Evolutionary conservation across 2,797 vertebrate species (phyloP), one percentile per base, ranked within the genome.

Genomic region (Pogoniulus pusillus): DNA sequence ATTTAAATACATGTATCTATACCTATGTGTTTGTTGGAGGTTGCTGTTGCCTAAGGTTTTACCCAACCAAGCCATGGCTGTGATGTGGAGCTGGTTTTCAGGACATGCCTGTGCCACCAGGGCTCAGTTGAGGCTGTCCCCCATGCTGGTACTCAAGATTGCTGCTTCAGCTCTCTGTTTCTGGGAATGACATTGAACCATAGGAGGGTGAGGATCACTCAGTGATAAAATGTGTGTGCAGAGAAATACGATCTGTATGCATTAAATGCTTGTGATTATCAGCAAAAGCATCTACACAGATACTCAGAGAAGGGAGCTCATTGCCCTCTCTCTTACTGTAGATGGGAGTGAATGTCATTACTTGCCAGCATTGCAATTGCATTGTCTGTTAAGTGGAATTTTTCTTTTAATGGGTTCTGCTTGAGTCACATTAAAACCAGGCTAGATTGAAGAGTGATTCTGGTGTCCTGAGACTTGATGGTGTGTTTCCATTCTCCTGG

Each of bases 241-340:
- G 86, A 41, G 91, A 78, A 89, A 93, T 81, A 58, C 7, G 58
- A 91, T 91, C 82, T 0, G 0, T 59, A 6, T 51, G 53, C 65
- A 78, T 58, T 91, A 89, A 95, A 69, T 69, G 69, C 72, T 90
- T 91, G 65, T 81, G 68, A 65, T 94, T 93, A 72, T 95, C 89
- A 93, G 81, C 90, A 92, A 32, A 85, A 82, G 45, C 34, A 60
- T 84, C 86, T 70, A 22, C 12, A 4, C 41, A 39, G 77, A 78
- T 60, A 72, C 26, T 59, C 1, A 5, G 43, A n/a, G 62, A 91
- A 85, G 70, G 45, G 82, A 84, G 68, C 60, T 77, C 16, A 6
- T 54, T 72, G 58, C 66, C 83, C 76, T 80, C 87, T 79, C 39
- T 66, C 70, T 60, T 55, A 17, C 41, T 49, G 27, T 59, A 63